These are phyloP conservation scores for Vannuccia rotundouncinata DNA, from an alignment of 2,888 invertebrate genomes.

Conservation along the genomic window DNA sequence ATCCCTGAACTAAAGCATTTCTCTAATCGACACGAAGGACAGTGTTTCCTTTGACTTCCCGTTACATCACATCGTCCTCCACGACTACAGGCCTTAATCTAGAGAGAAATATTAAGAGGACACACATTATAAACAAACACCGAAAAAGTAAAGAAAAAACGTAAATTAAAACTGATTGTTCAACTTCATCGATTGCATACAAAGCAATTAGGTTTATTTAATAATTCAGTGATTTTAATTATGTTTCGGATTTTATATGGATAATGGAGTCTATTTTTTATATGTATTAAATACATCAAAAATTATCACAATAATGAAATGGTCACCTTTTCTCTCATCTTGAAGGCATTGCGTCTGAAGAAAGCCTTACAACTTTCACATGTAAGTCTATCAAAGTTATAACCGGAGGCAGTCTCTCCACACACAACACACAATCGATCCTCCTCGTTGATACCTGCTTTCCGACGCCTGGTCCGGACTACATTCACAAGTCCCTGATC, in stretches of 20 bases:
- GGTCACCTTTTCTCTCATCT: constrained; percentile 37
- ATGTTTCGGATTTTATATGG: too few relatives aligned
- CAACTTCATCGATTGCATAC: too few relatives aligned
- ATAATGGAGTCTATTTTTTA: too few relatives aligned
- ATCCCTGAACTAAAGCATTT: constrained; percentile 38
- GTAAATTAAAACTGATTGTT: too few relatives aligned
- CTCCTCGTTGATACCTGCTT: constrained; percentile 35
- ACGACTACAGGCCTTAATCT: constrained; percentile 39
- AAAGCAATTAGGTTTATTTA: too few relatives aligned
- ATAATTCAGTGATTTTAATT: too few relatives aligned
- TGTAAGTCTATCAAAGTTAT: constrained; percentile 40
- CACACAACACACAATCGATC: constrained; percentile 40
- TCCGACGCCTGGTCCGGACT: constrained; percentile 36
- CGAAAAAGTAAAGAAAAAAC: too few relatives aligned
- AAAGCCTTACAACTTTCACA: constrained; percentile 41
- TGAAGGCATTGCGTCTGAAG: constrained; percentile 39
- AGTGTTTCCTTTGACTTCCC: constrained; percentile 40
- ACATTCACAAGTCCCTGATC: neutral
- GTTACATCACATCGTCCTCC: constrained; percentile 38
- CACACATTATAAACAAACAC: too few relatives aligned
- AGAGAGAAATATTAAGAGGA: too few relatives aligned
- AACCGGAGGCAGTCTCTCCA: constrained; percentile 39
- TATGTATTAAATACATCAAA: too few relatives aligned
- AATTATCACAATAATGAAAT: too few relatives aligned
- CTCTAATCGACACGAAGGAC: constrained; percentile 40